phyloP scores from a whole-genome alignment of 2,888 invertebrate species.

The Helicoverpa assulta region DNA sequence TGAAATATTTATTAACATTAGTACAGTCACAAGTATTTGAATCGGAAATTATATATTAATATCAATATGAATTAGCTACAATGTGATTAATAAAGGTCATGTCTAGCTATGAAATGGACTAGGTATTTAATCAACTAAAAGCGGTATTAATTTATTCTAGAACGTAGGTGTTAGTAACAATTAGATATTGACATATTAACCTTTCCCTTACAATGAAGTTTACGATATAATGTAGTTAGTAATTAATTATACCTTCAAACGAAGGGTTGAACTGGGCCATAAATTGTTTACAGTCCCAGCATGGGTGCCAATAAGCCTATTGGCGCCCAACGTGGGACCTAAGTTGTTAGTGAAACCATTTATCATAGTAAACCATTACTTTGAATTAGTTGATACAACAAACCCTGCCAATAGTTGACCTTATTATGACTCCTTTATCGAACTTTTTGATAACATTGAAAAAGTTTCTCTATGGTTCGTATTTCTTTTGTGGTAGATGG shows the following conservation, averaged over 20 bases:
- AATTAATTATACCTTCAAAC: constrained; percentile 35
- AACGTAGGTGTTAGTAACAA: constrained; percentile 2
- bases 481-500: neutral
- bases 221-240: constrained; percentile 7
- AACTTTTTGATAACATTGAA: constrained; percentile 1
- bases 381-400: constrained; percentile 33
- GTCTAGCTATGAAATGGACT: neutral
- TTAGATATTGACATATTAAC: constrained; percentile 5
- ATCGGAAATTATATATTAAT: neutral
- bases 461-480: neutral
- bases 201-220: neutral
- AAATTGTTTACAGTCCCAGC: constrained; percentile 38
- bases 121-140: neutral
- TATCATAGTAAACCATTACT: constrained; percentile 47
- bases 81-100: neutral
- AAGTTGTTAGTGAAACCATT: constrained; percentile 35
- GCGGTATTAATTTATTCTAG: neutral
- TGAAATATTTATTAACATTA: neutral
- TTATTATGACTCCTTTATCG: constrained; percentile 25
- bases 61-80: neutral
- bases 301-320: constrained; percentile 47
- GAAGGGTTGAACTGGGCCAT: constrained; percentile 32
- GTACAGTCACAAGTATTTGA: too few relatives aligned
- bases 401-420: constrained; percentile 25
- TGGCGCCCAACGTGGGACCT: constrained; percentile 47